Evolutionary conservation across 2,888 invertebrate genomes (phyloP).

Genomic region (Schrankia costaestrigalis): DNA sequence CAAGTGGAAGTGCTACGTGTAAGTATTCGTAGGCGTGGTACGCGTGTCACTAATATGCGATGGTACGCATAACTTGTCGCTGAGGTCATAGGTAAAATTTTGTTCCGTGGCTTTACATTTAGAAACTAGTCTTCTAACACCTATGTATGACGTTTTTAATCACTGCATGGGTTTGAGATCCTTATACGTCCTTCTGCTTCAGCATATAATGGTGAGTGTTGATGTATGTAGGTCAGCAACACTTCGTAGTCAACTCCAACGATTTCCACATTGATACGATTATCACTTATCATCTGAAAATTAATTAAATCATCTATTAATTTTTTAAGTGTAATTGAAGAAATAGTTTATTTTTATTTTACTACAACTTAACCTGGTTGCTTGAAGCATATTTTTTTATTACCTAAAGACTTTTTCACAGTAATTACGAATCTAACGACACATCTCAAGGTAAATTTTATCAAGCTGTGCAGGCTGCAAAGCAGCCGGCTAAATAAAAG

Average conservation of each 20-base stretch:
- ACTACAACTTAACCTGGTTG: no score
- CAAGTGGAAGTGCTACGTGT: no score
- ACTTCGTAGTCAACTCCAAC: slow-evolving; percentile 63
- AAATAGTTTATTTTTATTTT: neutral
- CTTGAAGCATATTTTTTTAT: no score
- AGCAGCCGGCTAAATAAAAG: no score
- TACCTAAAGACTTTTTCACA: no score
- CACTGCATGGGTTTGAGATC: slow-evolving; percentile 53
- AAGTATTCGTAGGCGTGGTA: no score
- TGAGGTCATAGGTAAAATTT: no score
- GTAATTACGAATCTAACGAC: no score
- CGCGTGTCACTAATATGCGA: no score
- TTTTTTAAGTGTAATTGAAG: neutral
- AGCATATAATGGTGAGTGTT: slow-evolving; percentile 49
- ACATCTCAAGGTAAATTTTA: no score
- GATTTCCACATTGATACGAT: slow-evolving; percentile 54
- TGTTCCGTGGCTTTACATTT: neutral
- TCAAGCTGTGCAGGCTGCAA: no score
- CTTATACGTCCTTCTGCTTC: slow-evolving; percentile 59
- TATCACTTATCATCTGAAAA: slow-evolving; percentile 67
- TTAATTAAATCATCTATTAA: neutral
- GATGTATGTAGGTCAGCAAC: slow-evolving; percentile 52
- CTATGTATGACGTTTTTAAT: neutral
- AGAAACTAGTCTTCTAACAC: neutral
- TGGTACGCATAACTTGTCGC: no score